Conservation (phyloP, 2,797 vertebrate genomes). For the Cyprinodon diabolis region DNA sequence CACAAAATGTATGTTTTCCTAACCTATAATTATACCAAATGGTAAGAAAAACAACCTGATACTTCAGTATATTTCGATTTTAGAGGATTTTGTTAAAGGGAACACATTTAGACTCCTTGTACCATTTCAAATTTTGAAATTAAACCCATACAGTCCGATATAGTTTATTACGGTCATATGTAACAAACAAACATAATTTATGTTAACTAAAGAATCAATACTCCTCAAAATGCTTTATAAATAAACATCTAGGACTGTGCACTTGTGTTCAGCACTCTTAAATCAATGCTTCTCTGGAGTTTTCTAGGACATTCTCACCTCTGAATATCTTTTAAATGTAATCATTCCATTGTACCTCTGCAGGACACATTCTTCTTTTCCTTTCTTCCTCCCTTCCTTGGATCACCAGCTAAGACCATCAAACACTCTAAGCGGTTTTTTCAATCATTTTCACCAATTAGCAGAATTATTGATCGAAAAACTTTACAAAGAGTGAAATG, state of each 20-base stretch:
- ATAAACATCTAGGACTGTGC: neutral
- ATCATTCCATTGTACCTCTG: no score
- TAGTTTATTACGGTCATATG: neutral
- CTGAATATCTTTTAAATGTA: no score
- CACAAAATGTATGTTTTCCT: neutral
- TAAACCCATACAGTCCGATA: neutral
- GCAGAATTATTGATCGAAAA: no score
- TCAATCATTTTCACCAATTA: no score
- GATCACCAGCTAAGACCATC: no score
- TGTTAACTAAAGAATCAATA: neutral
- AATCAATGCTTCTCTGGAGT: no score
- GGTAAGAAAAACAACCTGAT: neutral
- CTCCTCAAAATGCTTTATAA: neutral
- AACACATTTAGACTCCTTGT: neutral
- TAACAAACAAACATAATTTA: neutral
- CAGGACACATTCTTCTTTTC: no score
- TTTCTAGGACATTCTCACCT: no score
- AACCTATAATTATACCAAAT: neutral
- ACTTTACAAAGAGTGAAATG: no score
- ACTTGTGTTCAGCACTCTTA: neutral
- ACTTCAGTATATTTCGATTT: neutral
- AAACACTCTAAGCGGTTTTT: no score
- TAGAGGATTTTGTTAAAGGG: neutral
- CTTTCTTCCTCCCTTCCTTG: no score
- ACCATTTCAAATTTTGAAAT: neutral